Evolutionary conservation across 2,113 vertebrate species (phyloP), one percentile per base, ranked within the genome.

Genomic region (Plestiodon gilberti): DNA sequence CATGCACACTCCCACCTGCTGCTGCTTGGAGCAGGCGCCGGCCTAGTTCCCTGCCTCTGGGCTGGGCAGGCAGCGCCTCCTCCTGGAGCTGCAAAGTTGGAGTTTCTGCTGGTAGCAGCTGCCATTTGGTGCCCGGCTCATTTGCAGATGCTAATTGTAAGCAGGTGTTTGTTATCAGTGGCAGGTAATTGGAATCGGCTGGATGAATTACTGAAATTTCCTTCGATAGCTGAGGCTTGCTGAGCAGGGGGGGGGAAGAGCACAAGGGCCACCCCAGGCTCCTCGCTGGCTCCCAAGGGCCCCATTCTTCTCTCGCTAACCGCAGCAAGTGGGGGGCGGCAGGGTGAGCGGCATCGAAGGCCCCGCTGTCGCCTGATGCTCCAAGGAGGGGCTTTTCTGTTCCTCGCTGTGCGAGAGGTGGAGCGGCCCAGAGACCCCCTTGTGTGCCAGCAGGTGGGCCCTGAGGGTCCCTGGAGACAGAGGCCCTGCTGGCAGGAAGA

Each of bases 171-270:
- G 96, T 97, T 98, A 98, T 98, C 97, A 97, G 94, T 95, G 96
- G 97, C 96, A 96, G 96, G 97, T 98, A 98, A 98, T 98, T 98
- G 98, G 98, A 98, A 98, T 97, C 96, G 97, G 95, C 97, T 98
- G 98, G 98, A 98, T 98, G 97, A 98, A 99, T 98, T 96, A 96
- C 97, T 98, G 97, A 97, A n/a, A 98, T 98, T 98, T 97, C 96
- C 97, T 97, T 96, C 97, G 97, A 98, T 97, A 97, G 97, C 97
- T 97, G 96, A 98, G 97, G 97, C 96, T 96, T 97, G 94, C 95
- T 95, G 96, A 97, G 97, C 97, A 97, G 96, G 98, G 96, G 95
- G 96, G 98, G 96, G 97, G n/a, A n/a, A n/a, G n/a, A n/a, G n/a
- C n/a, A n/a, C n/a, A n/a, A n/a, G n/a, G n/a, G n/a, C n/a, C n/a